Evolutionary conservation across 2,113 vertebrate genomes (phyloP).

Genomic region (Cyphotilapia sp.): DNA sequence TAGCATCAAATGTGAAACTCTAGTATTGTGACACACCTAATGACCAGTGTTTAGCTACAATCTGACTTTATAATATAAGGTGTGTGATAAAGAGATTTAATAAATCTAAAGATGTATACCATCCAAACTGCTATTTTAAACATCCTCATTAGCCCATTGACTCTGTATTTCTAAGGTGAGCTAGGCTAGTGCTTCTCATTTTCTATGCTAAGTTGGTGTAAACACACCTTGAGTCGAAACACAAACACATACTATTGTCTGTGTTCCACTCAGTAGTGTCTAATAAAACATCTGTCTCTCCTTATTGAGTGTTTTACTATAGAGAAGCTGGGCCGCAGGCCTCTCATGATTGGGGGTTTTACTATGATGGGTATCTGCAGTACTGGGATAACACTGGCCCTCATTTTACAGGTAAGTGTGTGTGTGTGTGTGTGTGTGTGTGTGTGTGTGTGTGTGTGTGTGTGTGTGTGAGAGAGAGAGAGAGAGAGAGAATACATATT

Average conservation of each 20-base stretch:
- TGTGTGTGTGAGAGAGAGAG: too few species aligned
- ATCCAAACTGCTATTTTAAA: background rate
- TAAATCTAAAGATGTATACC: background rate
- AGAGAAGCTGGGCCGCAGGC: constrained; percentile 81
- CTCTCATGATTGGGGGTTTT: constrained; percentile 82
- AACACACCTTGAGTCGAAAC: background rate
- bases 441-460: too few species aligned
- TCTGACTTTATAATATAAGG: background rate
- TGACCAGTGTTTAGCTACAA: background rate
- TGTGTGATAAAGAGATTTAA: background rate
- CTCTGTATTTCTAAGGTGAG: background rate
- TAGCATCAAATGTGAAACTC: background rate
- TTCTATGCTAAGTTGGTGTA: background rate
- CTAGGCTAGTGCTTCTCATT: background rate
- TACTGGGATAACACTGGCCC: constrained; percentile 78
- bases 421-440: background rate
- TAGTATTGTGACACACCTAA: background rate
- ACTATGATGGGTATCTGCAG: constrained; percentile 81
- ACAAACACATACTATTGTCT: background rate
- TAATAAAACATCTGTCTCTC: background rate
- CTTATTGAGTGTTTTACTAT: constrained; percentile 81
- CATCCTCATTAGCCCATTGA: background rate
- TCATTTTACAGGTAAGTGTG: constrained; percentile 77
- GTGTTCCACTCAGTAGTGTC: background rate
- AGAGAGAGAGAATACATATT: background rate